phyloP scores from a whole-genome alignment of 1,140 invertebrate species.

The Zaprionus ghesquierei region DNA sequence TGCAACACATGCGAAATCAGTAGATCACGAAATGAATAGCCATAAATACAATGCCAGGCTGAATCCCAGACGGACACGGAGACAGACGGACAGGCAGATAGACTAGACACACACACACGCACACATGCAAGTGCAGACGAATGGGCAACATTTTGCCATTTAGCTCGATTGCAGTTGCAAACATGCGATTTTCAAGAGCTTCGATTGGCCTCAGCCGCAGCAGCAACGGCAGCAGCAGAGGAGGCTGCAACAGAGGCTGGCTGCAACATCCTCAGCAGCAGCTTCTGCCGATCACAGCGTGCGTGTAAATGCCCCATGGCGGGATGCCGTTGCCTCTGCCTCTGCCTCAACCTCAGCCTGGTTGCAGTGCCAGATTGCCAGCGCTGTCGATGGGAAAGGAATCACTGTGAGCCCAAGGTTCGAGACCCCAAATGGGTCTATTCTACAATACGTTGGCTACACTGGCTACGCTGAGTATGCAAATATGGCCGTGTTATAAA shows the following conservation, averaged over 20 bases:
- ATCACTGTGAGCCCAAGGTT: conserved; percentile 29
- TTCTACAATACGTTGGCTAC: background rate
- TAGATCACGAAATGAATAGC: conserved; percentile 79
- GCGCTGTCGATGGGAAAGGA: conserved; percentile 53
- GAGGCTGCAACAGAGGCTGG: conserved; percentile 28
- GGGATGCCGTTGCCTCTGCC: no score
- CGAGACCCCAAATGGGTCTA: background rate
- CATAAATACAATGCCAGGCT: conserved; percentile 74
- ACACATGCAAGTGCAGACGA: conserved; percentile 26
- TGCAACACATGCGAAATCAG: conserved; percentile 80
- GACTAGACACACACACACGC: conserved; percentile 12
- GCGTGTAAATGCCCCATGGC: conserved; percentile 42
- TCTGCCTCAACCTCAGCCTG: no score
- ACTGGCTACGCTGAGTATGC: conserved; percentile 51
- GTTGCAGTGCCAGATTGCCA: conserved; percentile 23
- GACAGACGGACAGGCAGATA: conserved; percentile 20
- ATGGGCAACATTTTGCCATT: conserved; percentile 72
- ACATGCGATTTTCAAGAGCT: conserved; percentile 78
- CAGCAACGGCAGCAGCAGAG: conserved; percentile 26
- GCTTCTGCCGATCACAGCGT: conserved; percentile 37
- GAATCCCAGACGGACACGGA: conserved; percentile 8
- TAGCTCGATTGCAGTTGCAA: conserved; percentile 77
- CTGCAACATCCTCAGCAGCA: conserved; percentile 11
- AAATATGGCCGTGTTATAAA: conserved; percentile 57
- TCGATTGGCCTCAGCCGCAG: conserved; percentile 61